phyloP scores from a whole-genome alignment of 1,140 invertebrate genomes.

The Sipha flava region DNA sequence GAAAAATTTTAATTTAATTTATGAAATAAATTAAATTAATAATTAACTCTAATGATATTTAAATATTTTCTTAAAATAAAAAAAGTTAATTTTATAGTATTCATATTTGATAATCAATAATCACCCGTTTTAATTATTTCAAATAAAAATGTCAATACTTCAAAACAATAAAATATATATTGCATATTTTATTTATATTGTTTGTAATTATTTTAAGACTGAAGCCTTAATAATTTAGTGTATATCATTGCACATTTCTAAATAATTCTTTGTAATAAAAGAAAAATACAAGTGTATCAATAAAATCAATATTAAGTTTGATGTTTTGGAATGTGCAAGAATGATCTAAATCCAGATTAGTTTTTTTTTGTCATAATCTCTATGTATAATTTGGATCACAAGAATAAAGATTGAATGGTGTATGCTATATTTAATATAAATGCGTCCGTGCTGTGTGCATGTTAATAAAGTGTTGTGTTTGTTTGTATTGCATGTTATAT shows the following conservation, averaged over 20 bases:
- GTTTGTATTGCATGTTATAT: conserved; percentile 28
- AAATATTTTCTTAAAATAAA: too few species aligned
- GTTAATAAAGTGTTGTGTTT: conserved; percentile 1
- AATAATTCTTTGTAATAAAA: neutral
- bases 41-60: too few species aligned
- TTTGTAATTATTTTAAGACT: too few species aligned
- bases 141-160: too few species aligned
- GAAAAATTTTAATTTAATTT: too few species aligned
- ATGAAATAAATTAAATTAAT: too few species aligned
- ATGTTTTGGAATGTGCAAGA: neutral
- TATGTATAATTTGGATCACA: neutral
- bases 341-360: neutral
- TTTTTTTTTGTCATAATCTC: neutral
- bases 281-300: neutral
- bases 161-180: too few species aligned
- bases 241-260: conserved; percentile 8
- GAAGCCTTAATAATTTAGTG: too few species aligned
- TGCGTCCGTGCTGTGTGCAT: neutral
- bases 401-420: neutral
- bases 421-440: neutral
- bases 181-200: too few species aligned
- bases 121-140: too few species aligned
- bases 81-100: too few species aligned
- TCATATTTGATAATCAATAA: too few species aligned
- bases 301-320: neutral